phyloP scores from a whole-genome alignment of 2,888 invertebrate species.

The Geophilus truncorum region DNA sequence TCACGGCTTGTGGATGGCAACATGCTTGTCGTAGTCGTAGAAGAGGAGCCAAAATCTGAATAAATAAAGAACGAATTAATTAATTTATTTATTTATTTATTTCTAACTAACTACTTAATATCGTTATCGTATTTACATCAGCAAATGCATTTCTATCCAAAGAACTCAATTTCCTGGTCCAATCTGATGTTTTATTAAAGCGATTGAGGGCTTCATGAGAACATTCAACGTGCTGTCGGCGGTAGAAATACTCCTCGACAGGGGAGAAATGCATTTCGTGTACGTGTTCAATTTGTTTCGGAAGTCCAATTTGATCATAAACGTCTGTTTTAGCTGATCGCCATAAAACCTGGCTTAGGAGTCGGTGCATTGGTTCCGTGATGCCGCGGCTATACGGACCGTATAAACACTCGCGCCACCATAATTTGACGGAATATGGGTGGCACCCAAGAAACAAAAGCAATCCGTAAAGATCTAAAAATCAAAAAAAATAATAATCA shows the following conservation, averaged over 20 bases:
- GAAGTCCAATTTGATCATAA: constrained; percentile 57
- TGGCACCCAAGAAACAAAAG: constrained; percentile 58
- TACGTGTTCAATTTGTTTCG: constrained; percentile 57
- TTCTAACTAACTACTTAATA: neutral
- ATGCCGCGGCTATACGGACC: constrained; percentile 54
- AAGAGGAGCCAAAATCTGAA: constrained; percentile 59
- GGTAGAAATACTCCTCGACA: constrained; percentile 67
- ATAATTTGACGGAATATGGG: constrained; percentile 54
- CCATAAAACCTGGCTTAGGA: constrained; percentile 61
- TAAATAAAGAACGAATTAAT: constrained; percentile 37
- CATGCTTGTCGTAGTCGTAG: constrained; percentile 65
- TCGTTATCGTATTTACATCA: constrained; percentile 45
- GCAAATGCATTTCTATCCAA: constrained; percentile 51
- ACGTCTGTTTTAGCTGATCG: constrained; percentile 65
- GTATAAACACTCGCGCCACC: constrained; percentile 56
- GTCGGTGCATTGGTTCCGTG: constrained; percentile 52
- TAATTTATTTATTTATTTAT: neutral
- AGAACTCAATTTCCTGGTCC: constrained; percentile 44
- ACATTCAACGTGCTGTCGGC: constrained; percentile 57
- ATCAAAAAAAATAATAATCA: neutral
- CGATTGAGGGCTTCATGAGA: constrained; percentile 52
- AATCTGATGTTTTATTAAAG: constrained; percentile 48
- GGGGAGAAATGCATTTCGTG: constrained; percentile 64
- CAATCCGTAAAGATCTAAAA: constrained; percentile 55
- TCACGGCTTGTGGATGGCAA: constrained; percentile 61